Conservation (phyloP, 2,888 invertebrate species). For the Neelides folsomi region DNA sequence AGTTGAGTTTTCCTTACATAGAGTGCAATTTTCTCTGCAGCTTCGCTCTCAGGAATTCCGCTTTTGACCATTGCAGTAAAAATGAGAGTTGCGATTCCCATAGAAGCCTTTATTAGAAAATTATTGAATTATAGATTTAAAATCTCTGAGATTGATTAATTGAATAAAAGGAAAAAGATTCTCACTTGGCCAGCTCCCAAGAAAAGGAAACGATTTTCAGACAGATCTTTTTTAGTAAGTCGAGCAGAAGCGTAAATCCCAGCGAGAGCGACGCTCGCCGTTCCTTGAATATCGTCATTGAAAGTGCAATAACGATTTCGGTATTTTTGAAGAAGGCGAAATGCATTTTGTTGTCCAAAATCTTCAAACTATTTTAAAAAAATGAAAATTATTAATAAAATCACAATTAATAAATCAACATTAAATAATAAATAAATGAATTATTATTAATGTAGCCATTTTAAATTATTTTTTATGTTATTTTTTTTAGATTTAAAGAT, state of each 20-base stretch:
- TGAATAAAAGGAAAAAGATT: neutral
- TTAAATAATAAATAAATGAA: too few species aligned
- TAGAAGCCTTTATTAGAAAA: constrained; percentile 52
- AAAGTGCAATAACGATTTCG: constrained; percentile 45
- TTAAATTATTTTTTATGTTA: too few species aligned
- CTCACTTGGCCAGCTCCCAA: constrained; percentile 46
- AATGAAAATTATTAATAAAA: constrained; percentile 1
- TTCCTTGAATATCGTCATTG: constrained; percentile 51
- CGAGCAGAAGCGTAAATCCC: constrained; percentile 42
- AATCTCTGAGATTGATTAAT: too few species aligned
- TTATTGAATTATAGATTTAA: too few species aligned
- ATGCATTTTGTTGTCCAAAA: constrained; percentile 49
- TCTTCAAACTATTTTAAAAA: constrained; percentile 45
- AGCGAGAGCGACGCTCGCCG: constrained; percentile 47
- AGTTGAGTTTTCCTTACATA: constrained; percentile 24
- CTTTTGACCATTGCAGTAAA: constrained; percentile 84
- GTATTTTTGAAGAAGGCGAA: constrained; percentile 46
- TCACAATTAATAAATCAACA: too few species aligned
- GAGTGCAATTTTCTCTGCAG: constrained; percentile 64
- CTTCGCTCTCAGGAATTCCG: constrained; percentile 60
- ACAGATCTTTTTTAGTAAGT: constrained; percentile 41
- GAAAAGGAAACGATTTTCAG: constrained; percentile 44
- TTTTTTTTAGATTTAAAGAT: too few species aligned
- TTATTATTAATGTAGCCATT: too few species aligned
- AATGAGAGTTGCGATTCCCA: constrained; percentile 85